A percentile compares a stretch with the other conserved stretches of the same genome.
phyloP scores from a whole-genome alignment of 2,888 invertebrate species.

The Anaspis maculata region DNA sequence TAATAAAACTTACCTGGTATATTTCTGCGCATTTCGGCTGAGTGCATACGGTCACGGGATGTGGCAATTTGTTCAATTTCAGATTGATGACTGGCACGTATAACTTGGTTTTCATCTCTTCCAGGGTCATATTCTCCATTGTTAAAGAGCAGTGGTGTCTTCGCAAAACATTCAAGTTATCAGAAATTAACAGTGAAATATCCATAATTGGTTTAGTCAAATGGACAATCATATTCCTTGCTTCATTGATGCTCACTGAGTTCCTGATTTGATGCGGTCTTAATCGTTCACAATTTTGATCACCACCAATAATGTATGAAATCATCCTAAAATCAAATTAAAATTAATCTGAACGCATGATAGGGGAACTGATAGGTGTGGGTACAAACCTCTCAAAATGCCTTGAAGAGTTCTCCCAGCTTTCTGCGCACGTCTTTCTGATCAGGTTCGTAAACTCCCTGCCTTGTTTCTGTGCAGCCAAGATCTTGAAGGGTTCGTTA shows the following conservation, averaged over 20 bases:
- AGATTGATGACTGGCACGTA: constrained; percentile 29
- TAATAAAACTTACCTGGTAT: too few relatives aligned
- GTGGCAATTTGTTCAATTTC: constrained; percentile 20
- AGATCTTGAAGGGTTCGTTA: constrained; percentile 33
- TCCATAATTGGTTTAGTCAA: constrained; percentile 33
- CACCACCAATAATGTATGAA: background rate
- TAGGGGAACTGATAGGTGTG: background rate
- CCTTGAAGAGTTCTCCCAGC: constrained; percentile 23
- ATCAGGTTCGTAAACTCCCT: constrained; percentile 15
- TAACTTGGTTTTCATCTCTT: constrained; percentile 27
- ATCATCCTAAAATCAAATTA: constrained; percentile 5
- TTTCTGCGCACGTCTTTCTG: constrained; percentile 15
- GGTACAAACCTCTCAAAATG: constrained; percentile 23
- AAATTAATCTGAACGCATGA: too few relatives aligned
- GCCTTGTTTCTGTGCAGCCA: constrained; percentile 28
- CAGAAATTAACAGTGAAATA: constrained; percentile 30
- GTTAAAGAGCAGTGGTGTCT: constrained; percentile 21
- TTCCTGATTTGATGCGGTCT: constrained; percentile 30
- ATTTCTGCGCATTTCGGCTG: constrained; percentile 23
- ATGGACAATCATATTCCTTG: constrained; percentile 30
- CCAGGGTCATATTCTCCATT: constrained; percentile 19
- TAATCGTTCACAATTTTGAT: constrained; percentile 8
- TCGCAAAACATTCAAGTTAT: constrained; percentile 28
- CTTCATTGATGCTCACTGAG: constrained; percentile 34
- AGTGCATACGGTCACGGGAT: constrained; percentile 32